Evolutionary conservation across 2,797 vertebrate genomes (phyloP).

Genomic region (Hybognathus amarus): DNA sequence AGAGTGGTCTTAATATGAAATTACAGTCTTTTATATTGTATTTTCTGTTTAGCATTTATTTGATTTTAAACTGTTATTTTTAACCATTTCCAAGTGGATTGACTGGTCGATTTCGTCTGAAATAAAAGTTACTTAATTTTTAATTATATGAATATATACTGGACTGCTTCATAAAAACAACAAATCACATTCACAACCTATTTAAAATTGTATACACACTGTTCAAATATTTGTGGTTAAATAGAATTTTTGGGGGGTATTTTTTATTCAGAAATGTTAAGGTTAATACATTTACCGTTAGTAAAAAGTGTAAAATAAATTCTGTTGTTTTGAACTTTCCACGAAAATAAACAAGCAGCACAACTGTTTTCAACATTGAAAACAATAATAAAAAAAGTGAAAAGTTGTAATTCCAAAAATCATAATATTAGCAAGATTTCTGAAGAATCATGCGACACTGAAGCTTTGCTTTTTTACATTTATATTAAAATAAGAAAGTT

Average conservation of each 20-base stretch:
- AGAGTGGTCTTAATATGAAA: background rate
- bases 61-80: background rate
- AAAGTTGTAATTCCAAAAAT: too few relatives aligned
- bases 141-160: too few relatives aligned
- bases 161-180: too few relatives aligned
- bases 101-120: too few relatives aligned
- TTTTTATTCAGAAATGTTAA: background rate
- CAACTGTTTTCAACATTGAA: background rate
- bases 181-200: too few relatives aligned
- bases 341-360: background rate
- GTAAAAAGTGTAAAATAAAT: background rate
- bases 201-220: too few relatives aligned
- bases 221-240: background rate
- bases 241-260: too few relatives aligned
- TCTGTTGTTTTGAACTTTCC: too few relatives aligned
- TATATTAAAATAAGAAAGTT: too few relatives aligned
- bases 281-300: background rate
- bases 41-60: background rate
- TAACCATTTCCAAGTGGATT: background rate
- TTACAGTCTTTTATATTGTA: background rate
- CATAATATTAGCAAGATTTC: background rate
- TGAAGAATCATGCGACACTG: background rate
- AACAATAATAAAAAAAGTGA: background rate
- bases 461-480: too few relatives aligned
- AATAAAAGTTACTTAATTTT: background rate